phyloP scores from a whole-genome alignment of 2,888 invertebrate species.

The Mimachlamys varia region DNA sequence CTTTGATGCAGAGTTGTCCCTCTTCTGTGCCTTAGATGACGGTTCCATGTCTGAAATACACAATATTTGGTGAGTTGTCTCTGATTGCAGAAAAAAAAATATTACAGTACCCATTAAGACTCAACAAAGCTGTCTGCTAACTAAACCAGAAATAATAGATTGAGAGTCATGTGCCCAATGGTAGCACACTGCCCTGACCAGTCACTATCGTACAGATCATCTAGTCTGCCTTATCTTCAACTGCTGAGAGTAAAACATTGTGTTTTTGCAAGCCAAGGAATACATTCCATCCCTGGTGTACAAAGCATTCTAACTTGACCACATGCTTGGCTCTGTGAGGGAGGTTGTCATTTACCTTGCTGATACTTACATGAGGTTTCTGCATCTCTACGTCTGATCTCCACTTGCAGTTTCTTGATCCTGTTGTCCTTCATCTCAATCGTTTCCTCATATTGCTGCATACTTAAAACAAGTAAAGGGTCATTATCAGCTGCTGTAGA shows the following conservation, averaged over 20 bases:
- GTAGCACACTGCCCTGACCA: background rate
- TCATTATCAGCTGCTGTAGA: too few relatives aligned
- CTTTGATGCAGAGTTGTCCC: slow-evolving; percentile 13
- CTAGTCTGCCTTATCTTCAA: background rate
- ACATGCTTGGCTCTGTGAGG: too few relatives aligned
- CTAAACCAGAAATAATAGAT: background rate
- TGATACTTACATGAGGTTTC: background rate
- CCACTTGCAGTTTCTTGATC: background rate
- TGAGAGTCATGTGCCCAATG: background rate
- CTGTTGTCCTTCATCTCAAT: slow-evolving; percentile 6
- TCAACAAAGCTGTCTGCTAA: too few relatives aligned
- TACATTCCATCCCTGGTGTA: too few relatives aligned
- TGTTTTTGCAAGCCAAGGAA: too few relatives aligned
- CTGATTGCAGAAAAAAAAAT: too few relatives aligned
- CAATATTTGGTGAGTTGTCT: background rate
- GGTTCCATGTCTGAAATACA: background rate
- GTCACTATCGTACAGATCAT: background rate
- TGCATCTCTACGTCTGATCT: background rate
- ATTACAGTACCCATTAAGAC: too few relatives aligned
- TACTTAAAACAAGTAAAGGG: background rate
- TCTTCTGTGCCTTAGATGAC: background rate
- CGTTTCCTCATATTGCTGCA: background rate
- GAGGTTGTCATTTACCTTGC: too few relatives aligned
- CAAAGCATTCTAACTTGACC: too few relatives aligned
- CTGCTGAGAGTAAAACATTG: too few relatives aligned